Base-by-base conservation (phyloP, 2,113 vertebrate genomes). In the Reinhardtius hippoglossoides region DNA sequence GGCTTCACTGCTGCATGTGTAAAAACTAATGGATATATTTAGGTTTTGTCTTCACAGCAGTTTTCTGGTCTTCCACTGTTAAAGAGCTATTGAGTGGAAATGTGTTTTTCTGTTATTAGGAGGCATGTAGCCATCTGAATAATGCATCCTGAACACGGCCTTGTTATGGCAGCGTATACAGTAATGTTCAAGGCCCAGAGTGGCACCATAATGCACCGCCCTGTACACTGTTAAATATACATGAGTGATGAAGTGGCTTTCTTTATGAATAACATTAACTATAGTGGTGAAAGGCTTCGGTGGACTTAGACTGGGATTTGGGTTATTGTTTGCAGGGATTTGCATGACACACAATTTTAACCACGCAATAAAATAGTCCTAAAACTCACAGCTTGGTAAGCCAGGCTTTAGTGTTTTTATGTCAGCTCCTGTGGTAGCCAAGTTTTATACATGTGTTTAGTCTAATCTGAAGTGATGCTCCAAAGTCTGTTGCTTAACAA, bases 201-300 rank as follows among this genome's bases (percentile, higher is more conserved):
- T 52, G 65, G 65, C 70, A 65, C 59, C 26, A 9, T 71, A 79
- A 80, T 85, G 78, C 7, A 26, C 80, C 20, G 26, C 50, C 68
- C 64, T 58, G 79, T 37, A 68, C 1, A 0, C 37, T 71, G 59
- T 92, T 86, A 90, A 92, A 89, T 88, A 91, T 88, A 82, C 72
- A 92, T 90, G 84, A 88, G 81, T 2, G 50, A 21, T 44, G 76
- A 78, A 88, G 77, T 89, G 83, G 80, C 69, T 85, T 85, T 83
- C 84, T 80, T 78, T 48, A 69, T 85, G 86, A 88, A 82, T 80
- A 57, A 64, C 27, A 85, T 81, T 67, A 87, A 66, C 56, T 24
- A 8, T 21, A 27, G 48, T 13, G 3, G 26, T 67, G 48, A 65
- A 76, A 79, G 77, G 60, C 70, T 44, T 55, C 24, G 18, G 54